Evolutionary conservation across 2,888 invertebrate genomes (phyloP).

Genomic region (Eupeodes luniger): DNA sequence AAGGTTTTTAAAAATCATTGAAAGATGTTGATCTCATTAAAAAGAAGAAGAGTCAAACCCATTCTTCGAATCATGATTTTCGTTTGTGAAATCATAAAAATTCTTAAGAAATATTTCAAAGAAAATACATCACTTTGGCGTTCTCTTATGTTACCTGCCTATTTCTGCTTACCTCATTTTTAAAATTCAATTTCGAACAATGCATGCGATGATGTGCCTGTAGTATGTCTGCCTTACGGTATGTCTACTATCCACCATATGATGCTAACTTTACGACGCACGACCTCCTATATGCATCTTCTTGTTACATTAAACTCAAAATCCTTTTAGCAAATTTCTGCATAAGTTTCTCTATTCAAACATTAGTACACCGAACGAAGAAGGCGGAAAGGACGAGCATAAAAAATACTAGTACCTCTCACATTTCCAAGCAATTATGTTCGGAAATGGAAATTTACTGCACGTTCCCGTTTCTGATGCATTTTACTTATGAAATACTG

Average conservation of each 20-base stretch:
- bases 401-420: not conserved
- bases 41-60: no score
- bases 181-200: not conserved
- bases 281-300: not conserved
- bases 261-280: not conserved
- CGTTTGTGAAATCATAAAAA: no score
- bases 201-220: not conserved
- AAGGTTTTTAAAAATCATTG: no score
- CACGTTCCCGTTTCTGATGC: not conserved
- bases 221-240: not conserved
- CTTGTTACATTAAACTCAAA: not conserved
- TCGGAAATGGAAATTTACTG: conserved; percentile 17
- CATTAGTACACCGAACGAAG: not conserved
- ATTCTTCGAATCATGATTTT: no score
- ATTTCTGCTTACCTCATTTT: not conserved
- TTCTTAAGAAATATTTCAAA: no score
- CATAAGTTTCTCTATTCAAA: not conserved
- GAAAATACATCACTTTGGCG: no score
- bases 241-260: not conserved
- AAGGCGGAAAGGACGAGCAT: not conserved
- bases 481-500: not conserved
- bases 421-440: conserved; percentile 17
- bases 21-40: no score
- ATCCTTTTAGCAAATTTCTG: not conserved
- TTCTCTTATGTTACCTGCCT: no score